Evolutionary conservation across 2,888 invertebrate genomes (phyloP), one percentile per base, ranked within the genome.

Genomic region (Girardia tigrina): DNA sequence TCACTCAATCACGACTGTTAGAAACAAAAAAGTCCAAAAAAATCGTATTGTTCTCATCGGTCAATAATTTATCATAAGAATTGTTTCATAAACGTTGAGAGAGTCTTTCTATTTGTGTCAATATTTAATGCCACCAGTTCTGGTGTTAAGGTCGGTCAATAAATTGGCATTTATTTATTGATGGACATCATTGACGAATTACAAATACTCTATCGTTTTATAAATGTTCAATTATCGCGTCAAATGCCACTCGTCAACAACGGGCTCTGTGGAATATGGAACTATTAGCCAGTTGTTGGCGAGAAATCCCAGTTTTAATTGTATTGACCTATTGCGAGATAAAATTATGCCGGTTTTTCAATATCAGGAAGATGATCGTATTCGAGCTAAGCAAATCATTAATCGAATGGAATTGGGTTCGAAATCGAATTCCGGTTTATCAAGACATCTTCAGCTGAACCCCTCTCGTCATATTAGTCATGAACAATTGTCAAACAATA

Each of bases 311-410:
- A 56, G 23, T 56, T 56, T 56, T n/a, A 56, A 56, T 56, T 56
- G 8, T 56, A 56, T 16, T 56, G 56, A 56, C 23, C 23, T 56
- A 56, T 56, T 56, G n/a, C 56, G 56, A 6, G 56, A 56, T 56
- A 56, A 56, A 56, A 56, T 56, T 56, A 56, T 56, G 56, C 56
- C 56, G 4, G 56, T 56, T 56, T 56, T 56, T 56, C 56, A 56
- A 20, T n/a, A 56, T n/a, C 56, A 56, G 56, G 56, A 56, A 56
- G 56, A 56, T n/a, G 56, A 56, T 56, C 56, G 56, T n/a, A 56
- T 20, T n/a, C n/a, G 23, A 56, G 56, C 56, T 12, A 56, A 56
- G 23, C 56, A 56, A n/a, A 16, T 56, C n/a, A 56, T 56, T n/a
- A 56, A 56, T 56, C 56, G 56, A 12, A 20, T 56, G 56, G 56